Base-by-base conservation (phyloP, 2,113 vertebrate species). In the Kryptolebias marmoratus region DNA sequence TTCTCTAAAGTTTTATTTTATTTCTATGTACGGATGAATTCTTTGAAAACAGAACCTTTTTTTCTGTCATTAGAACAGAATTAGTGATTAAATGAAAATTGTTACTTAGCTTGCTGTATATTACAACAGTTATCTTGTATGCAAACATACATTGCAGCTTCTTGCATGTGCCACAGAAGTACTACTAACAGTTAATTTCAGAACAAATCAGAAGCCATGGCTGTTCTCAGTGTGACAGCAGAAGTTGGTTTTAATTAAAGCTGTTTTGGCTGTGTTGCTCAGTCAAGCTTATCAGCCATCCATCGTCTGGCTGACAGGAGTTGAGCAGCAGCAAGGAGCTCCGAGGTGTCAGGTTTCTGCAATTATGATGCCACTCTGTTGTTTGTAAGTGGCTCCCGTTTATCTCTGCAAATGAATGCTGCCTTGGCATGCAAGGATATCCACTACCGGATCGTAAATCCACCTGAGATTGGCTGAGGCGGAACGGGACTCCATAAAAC, bases 241-340 rank as follows among this genome's bases (percentile, higher is more conserved):
- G 64, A 77, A 80, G 73, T 84, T 64, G 73, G 68, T 83, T 89
- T 89, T 89, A 91, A 92, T 91, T 85, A 89, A 91, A 90, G 79
- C 69, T 65, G 76, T 77, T 82, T 79, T 54, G 60, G 71, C 72
- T 39, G 49, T 28, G 66, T 48, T 73, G 68, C 72, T 79, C 76
- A 79, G 49, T 84, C 57, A 60, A 65, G 70, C 64, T 39, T 57
- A 68, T 84, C 80, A 63, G 39, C 62, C 30, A 71, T 75, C 63
- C 78, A 71, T 88, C 66, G 56, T 64, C 54, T 22, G 75, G 69
- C 61, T 81, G 84, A 87, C 81, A 77, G 76, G 60, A 66, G 73
- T 44, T 81, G 71, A 56, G 45, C 71, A 14, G 83, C 64, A 68
- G 77, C 64, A 50, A 65, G 57, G 64, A 79, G 75, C 69, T 39